These are phyloP conservation scores for Acronicta alni DNA, from an alignment of 2,888 invertebrate genomes.

Conservation along the genomic window DNA sequence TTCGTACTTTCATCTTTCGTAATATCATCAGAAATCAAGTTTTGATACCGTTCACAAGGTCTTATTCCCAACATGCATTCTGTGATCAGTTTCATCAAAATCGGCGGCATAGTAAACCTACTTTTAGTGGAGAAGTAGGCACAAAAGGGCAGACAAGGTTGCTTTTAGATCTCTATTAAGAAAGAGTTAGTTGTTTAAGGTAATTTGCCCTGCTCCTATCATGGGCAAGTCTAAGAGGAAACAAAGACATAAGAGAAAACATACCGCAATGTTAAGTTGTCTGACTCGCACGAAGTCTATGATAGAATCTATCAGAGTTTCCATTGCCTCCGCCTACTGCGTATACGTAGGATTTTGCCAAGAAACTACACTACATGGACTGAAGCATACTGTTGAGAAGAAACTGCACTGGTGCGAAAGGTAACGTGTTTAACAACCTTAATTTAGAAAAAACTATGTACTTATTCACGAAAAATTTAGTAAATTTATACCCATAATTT, in stretches of 20 bases:
- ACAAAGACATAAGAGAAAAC: slow-evolving; percentile 51
- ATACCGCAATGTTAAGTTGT: slow-evolving; percentile 76
- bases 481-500: slow-evolving; percentile 33
- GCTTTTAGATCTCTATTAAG: too few species aligned
- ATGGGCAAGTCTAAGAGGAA: slow-evolving; percentile 50
- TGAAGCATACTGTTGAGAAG: slow-evolving; percentile 82
- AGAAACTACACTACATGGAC: slow-evolving; percentile 83
- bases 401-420: slow-evolving; percentile 80
- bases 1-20: too few species aligned
- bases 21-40: too few species aligned
- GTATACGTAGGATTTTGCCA: slow-evolving; percentile 78
- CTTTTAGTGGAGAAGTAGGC: too few species aligned
- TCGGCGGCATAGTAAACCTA: too few species aligned
- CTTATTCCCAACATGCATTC: too few species aligned
- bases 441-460: slow-evolving; percentile 13
- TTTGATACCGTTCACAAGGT: too few species aligned
- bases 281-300: slow-evolving; percentile 72
- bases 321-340: slow-evolving; percentile 64
- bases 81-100: too few species aligned
- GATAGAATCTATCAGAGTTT: slow-evolving; percentile 60
- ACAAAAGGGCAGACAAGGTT: neutral
- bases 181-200: too few species aligned
- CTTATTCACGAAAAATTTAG: slow-evolving; percentile 27
- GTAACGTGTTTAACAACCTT: slow-evolving; percentile 58
- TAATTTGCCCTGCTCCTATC: neutral